Conservation (phyloP, 2,888 invertebrate genomes). For the Drosophila peninsularis region DNA sequence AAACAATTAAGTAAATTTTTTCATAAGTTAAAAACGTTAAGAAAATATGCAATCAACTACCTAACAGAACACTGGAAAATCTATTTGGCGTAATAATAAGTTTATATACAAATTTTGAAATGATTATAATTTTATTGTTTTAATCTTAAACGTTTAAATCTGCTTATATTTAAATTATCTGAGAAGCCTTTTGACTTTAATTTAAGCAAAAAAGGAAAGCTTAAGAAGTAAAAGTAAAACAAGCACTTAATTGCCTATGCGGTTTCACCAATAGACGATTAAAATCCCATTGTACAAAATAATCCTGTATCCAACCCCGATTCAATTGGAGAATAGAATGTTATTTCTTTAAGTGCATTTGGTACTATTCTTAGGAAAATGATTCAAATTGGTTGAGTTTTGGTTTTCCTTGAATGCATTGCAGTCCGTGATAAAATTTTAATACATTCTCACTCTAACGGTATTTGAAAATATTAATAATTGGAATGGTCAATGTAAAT, state of each 20-base stretch:
- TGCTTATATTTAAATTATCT: constrained; percentile 28
- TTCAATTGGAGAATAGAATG: not conserved
- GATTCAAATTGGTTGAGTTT: not conserved
- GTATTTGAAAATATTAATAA: constrained; percentile 7
- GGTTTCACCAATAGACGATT: constrained; percentile 6
- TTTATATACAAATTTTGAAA: constrained; percentile 47
- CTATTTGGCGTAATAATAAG: constrained; percentile 29
- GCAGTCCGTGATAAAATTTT: constrained; percentile 8
- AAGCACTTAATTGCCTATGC: constrained; percentile 23
- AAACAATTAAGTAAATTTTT: constrained; percentile 36
- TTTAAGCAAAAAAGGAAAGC: constrained; percentile 16
- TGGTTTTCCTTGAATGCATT: not conserved
- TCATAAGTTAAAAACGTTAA: constrained; percentile 53
- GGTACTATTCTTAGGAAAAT: not conserved
- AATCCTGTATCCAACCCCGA: constrained; percentile 10
- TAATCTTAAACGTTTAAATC: constrained; percentile 49
- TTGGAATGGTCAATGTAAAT: constrained; percentile 21
- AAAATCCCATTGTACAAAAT: constrained; percentile 1
- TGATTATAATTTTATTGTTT: constrained; percentile 73
- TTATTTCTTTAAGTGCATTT: not conserved
- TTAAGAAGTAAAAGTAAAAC: constrained; percentile 7
- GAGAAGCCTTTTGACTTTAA: constrained; percentile 22
- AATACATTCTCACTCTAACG: constrained; percentile 2
- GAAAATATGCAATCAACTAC: constrained; percentile 75
- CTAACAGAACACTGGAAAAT: constrained; percentile 58